These are phyloP conservation scores for Pachymerium ferrugineum DNA, from an alignment of 2,888 invertebrate genomes.

Conservation along the genomic window DNA sequence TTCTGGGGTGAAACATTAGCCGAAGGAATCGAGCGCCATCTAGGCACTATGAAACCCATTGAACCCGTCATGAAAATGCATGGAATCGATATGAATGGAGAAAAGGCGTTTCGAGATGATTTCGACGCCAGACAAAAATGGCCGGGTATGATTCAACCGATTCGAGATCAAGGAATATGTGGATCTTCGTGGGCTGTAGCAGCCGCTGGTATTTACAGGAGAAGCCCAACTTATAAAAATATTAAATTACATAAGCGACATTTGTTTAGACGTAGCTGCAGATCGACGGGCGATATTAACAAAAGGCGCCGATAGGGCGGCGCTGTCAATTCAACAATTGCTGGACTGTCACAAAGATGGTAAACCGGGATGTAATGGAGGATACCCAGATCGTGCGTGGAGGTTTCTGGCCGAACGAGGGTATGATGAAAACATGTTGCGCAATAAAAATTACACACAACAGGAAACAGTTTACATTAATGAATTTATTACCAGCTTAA, in stretches of 20 bases:
- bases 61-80: slow-evolving; percentile 54
- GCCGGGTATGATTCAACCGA: slow-evolving; percentile 64
- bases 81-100: slow-evolving; percentile 42
- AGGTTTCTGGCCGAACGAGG: slow-evolving; percentile 69
- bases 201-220: slow-evolving; percentile 59
- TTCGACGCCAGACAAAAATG: slow-evolving; percentile 75
- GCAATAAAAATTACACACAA: background rate
- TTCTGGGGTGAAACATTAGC: slow-evolving; percentile 77
- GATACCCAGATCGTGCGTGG: slow-evolving; percentile 88
- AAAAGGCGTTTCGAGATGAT: slow-evolving; percentile 38
- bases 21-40: slow-evolving; percentile 69
- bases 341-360: slow-evolving; percentile 74
- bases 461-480: background rate
- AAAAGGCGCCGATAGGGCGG: slow-evolving; percentile 65
- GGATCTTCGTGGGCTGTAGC: slow-evolving; percentile 92
- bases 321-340: slow-evolving; percentile 76
- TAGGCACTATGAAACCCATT: slow-evolving; percentile 62
- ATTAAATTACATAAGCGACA: background rate
- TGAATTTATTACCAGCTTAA: background rate
- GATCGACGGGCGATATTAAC: slow-evolving; percentile 73
- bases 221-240: no score
- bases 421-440: slow-evolving; percentile 43
- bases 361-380: slow-evolving; percentile 78
- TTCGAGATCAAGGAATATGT: slow-evolving; percentile 62
- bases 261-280: slow-evolving; percentile 38